Conservation (phyloP, 2,797 vertebrate species). For the Pitangus sulphuratus region DNA sequence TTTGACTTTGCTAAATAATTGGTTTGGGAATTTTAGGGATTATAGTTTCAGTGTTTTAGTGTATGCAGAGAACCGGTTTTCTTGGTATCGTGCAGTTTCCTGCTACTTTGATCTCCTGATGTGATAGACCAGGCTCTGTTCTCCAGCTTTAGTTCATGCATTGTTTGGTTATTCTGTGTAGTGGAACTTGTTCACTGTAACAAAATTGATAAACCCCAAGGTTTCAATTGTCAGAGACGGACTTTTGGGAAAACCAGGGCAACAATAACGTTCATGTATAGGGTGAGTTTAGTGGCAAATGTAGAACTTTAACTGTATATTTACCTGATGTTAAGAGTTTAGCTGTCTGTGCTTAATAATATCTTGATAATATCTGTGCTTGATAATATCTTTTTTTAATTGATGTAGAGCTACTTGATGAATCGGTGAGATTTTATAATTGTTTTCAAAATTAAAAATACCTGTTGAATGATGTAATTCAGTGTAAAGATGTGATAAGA, state of each 20-base stretch:
- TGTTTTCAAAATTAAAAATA: not conserved
- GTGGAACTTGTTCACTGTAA: not conserved
- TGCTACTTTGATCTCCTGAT: not conserved
- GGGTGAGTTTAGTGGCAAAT: not conserved
- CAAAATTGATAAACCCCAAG: not conserved
- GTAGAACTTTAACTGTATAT: not conserved
- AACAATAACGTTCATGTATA: not conserved
- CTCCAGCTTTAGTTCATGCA: not conserved
- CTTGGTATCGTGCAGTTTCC: not conserved
- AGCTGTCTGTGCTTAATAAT: not conserved
- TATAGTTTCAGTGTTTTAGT: not conserved
- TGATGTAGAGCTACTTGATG: fast-evolving
- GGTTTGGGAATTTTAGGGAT: not conserved
- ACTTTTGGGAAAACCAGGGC: not conserved
- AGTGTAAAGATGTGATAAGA: not conserved
- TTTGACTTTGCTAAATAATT: not conserved
- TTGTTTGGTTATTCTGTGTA: not conserved
- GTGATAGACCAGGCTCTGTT: not conserved
- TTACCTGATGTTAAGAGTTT: not conserved
- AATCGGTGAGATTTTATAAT: not conserved
- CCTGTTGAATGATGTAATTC: not conserved
- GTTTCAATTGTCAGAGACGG: not conserved
- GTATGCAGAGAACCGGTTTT: not conserved
- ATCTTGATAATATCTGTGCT: not conserved
- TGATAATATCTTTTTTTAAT: not conserved